A percentile compares a stretch with the other conserved stretches of the same genome.
Evolutionary conservation across 2,113 vertebrate genomes (phyloP).

Genomic region (Trematocara marginatum): DNA sequence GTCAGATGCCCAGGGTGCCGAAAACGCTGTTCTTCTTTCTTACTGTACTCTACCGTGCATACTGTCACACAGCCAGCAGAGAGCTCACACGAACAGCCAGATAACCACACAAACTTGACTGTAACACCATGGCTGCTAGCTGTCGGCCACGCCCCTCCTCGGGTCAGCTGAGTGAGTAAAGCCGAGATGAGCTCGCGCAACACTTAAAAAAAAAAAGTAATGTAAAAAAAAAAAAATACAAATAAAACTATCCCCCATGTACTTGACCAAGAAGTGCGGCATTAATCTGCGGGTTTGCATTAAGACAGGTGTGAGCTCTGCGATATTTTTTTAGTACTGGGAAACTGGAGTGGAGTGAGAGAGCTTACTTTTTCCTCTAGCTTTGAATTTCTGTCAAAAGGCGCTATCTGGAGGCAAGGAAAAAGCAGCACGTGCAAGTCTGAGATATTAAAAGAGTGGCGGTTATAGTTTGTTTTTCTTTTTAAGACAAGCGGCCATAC

Average conservation of each 20-base stretch:
- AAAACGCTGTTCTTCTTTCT: neutral
- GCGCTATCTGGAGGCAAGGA: neutral
- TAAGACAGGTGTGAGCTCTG: neutral
- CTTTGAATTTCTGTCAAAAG: neutral
- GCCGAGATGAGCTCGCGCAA: conserved; percentile 16
- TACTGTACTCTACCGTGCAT: neutral
- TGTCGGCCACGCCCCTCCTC: conserved; percentile 16
- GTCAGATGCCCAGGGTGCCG: too few species aligned
- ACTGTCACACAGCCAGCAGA: neutral
- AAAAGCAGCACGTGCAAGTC: neutral
- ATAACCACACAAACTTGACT: conserved; percentile 5
- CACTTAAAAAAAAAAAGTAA: neutral
- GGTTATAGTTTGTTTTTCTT: neutral
- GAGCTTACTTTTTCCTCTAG: neutral
- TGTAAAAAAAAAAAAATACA: neutral
- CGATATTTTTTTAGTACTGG: neutral
- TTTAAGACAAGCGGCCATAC: neutral
- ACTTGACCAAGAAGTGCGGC: neutral
- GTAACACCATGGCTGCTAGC: neutral
- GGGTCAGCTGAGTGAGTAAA: neutral
- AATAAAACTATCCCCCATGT: neutral
- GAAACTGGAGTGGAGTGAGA: neutral
- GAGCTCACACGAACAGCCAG: neutral
- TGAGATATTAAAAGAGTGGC: neutral
- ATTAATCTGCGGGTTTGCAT: neutral